Base-by-base conservation (phyloP, 2,113 vertebrate genomes). In the Oncorhynchus clarkii region DNA sequence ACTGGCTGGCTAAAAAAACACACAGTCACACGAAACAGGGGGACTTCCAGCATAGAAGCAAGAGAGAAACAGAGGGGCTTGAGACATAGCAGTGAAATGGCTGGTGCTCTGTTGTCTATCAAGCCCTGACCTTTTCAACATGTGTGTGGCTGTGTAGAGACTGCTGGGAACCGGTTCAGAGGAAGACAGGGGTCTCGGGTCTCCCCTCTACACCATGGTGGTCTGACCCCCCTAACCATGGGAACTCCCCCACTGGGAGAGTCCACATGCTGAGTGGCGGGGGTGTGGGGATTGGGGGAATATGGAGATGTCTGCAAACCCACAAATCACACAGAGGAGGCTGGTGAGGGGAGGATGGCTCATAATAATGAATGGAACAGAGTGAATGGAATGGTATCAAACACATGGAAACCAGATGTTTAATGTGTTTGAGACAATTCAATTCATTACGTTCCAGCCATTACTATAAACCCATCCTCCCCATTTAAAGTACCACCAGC, bases 51-150 rank as follows among this genome's bases (percentile, higher is more conserved):
- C 80, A 77, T 78, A 84, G 5, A 54, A 54, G 51, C 16, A 18
- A 54, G 51, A 54, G 51, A 54, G 68, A 48, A 76, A 22, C 69
- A 24, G 51, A 54, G 66, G 49, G 74, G n/a, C 45, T 67, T 85
- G 85, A 87, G 89, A 89, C 88, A 90, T 88, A 88, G 83, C 87
- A 82, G 78, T 12, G 48, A 90, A 92, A 92, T 92, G 90, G 90
- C 87, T 79, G 84, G 87, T 88, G 91, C 90, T 92, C 92, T 93
- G 92, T 89, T 90, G 90, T 92, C 92, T 88, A 91, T 92, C 92
- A 92, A 90, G 87, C 80, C 86, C 57, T 88, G 90, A 92, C 90
- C 91, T 91, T 90, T 90, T 83, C 82, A 89, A 89, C 88, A 87
- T 91, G 84, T 89, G 92, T 86, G 86, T 73, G 80, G 71, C 76